Conservation (phyloP, 2,888 invertebrate species). For the Disparrhopalites patrizii region DNA sequence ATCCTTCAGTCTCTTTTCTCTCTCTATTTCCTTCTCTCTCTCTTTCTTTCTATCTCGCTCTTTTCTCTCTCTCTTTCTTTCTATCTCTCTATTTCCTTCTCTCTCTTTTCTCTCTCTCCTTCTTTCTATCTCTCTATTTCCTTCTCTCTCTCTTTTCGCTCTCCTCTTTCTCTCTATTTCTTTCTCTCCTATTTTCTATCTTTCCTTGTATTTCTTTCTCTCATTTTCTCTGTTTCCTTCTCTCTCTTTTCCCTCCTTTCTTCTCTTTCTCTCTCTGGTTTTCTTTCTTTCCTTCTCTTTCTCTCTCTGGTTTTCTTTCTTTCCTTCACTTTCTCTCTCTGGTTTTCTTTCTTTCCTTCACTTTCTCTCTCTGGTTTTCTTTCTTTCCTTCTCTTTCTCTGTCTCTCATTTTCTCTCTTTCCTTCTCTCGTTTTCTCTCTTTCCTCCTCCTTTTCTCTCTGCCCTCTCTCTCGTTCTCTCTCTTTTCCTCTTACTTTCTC, state of each 20-base stretch:
- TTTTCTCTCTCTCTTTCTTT: no score
- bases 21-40: no score
- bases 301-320: background rate
- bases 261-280: background rate
- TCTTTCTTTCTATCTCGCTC: no score
- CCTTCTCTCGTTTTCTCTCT: background rate
- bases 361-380: no score
- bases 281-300: background rate
- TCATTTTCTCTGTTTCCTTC: background rate
- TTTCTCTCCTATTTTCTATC: no score
- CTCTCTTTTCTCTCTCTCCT: no score
- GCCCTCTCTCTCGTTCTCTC: constrained; percentile 18
- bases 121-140: no score
- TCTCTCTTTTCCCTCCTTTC: background rate
- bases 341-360: background rate
- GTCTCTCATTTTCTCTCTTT: constrained; percentile 23
- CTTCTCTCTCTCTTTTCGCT: no score
- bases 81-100: no score
- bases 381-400: background rate
- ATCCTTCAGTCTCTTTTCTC: no score
- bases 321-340: background rate
- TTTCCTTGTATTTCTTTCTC: no score
- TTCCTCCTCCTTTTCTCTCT: constrained; percentile 11
- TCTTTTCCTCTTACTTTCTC: constrained; percentile 7
- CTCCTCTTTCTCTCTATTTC: background rate